phyloP scores from a whole-genome alignment of 2,888 invertebrate species.

The Troilus luridus region DNA sequence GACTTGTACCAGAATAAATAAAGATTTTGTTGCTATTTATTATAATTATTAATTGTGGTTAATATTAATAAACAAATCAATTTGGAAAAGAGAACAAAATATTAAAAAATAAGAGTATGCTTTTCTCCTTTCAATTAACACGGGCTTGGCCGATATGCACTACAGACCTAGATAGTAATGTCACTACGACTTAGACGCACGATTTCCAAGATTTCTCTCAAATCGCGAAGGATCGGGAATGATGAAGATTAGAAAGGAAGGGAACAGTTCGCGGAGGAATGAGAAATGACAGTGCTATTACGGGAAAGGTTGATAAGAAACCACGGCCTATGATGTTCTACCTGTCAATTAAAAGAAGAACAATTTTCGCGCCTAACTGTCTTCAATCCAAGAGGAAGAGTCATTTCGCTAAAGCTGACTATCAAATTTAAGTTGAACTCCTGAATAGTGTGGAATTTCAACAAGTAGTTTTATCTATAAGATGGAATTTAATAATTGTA shows the following conservation, averaged over 20 bases:
- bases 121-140: neutral
- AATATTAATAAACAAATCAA: too few relatives aligned
- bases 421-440: neutral
- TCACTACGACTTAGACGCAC: neutral
- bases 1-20: too few relatives aligned
- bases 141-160: neutral
- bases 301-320: neutral
- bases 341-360: neutral
- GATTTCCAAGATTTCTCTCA: neutral
- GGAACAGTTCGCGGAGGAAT: neutral
- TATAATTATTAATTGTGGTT: too few relatives aligned
- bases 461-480: neutral
- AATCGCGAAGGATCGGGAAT: neutral
- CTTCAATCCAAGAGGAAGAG: neutral
- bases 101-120: too few relatives aligned
- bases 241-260: neutral
- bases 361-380: neutral
- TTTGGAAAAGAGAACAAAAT: too few relatives aligned
- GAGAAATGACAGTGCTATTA: neutral
- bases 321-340: neutral
- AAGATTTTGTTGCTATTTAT: too few relatives aligned
- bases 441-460: neutral
- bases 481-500: neutral
- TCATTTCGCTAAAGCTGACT: neutral
- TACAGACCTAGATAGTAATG: neutral